Base-by-base conservation (phyloP, 2,797 vertebrate genomes). In the Pipistrellus nathusii region DNA sequence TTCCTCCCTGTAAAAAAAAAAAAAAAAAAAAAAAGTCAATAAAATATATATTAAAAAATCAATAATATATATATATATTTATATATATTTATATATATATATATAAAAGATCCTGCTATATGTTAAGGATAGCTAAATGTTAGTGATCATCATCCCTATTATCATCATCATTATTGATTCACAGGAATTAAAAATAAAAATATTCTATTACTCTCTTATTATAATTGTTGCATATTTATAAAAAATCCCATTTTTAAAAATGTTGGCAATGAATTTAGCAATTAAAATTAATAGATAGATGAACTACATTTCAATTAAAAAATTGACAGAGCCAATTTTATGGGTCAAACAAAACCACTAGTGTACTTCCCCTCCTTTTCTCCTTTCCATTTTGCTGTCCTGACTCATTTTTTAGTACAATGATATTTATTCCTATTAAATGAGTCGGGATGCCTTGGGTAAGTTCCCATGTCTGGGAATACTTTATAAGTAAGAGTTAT, bases 141-240 rank as follows among this genome's bases (percentile, higher is more conserved):
- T 84, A 48, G 53, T 72, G 46, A 66, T 48, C 46, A 57, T 38
- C 30, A 64, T 13, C 30, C 44, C 2, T 27, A 44, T n/a, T 35
- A 41, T 51, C 23, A 9, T 68, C 30, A 38, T 30, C 6, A 86
- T 14, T 6, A 86, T 11, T 6, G 32, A 85, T 72, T 75, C 46
- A 73, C 73, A 81, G 69, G 48, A 82, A 91, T 86, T 68, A 68
- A 86, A 38, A 76, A 69, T 25, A 59, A 13, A 75, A 82, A 32
- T n/a, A 72, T 44, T 30, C 10, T 64, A 20, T 53, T 41, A 75
- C 27, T 69, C 32, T 11, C 66, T 32, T 35, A 17, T 64, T 41
- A 87, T 13, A 23, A 59, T 18, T 59, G 15, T 20, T 69, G 20
- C 30, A 10, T 30, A 53, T 72, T 71, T 62, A 62, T 83, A 73